Evolutionary conservation across 2,113 vertebrate genomes (phyloP).

Genomic region (Semicossyphus pulcher): DNA sequence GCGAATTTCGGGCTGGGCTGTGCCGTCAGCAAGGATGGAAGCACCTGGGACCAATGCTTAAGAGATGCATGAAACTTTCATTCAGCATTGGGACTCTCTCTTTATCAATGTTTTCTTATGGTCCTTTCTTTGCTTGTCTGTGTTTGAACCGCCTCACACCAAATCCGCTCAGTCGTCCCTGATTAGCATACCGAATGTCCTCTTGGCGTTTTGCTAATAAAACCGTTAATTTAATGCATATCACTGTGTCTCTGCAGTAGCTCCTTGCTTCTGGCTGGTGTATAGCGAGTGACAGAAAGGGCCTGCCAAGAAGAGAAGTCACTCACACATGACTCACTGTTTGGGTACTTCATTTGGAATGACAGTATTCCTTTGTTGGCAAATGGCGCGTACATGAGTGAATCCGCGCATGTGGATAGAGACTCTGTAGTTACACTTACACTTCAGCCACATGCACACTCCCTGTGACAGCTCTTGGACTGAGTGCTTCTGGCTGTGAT

Average conservation of each 20-base stretch:
- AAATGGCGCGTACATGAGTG: slow-evolving; percentile 15
- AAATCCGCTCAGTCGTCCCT: not conserved
- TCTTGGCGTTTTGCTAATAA: not conserved
- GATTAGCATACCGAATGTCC: slow-evolving; percentile 9
- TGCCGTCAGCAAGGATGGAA: not conserved
- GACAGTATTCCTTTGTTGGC: slow-evolving; percentile 8
- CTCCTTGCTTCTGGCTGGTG: not conserved
- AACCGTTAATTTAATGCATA: slow-evolving; percentile 19
- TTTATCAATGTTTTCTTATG: not conserved
- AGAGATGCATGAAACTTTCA: not conserved
- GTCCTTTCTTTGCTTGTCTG: not conserved
- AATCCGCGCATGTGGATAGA: not conserved
- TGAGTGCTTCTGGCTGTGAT: slow-evolving; percentile 42
- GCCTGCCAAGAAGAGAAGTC: slow-evolving; percentile 41
- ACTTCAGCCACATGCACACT: slow-evolving; percentile 14
- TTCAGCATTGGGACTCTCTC: not conserved
- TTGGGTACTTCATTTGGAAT: slow-evolving; percentile 47
- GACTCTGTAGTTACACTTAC: slow-evolving; percentile 27
- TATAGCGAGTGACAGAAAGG: not conserved
- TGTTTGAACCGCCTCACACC: not conserved
- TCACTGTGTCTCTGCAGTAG: not conserved
- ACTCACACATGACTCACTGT: slow-evolving; percentile 33
- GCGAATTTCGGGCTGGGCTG: not conserved
- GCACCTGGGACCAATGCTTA: slow-evolving; percentile 12
- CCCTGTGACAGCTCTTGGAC: slow-evolving; percentile 30